Evolutionary conservation across 2,797 vertebrate species (phyloP).

Genomic region (Sebastes itinus): DNA sequence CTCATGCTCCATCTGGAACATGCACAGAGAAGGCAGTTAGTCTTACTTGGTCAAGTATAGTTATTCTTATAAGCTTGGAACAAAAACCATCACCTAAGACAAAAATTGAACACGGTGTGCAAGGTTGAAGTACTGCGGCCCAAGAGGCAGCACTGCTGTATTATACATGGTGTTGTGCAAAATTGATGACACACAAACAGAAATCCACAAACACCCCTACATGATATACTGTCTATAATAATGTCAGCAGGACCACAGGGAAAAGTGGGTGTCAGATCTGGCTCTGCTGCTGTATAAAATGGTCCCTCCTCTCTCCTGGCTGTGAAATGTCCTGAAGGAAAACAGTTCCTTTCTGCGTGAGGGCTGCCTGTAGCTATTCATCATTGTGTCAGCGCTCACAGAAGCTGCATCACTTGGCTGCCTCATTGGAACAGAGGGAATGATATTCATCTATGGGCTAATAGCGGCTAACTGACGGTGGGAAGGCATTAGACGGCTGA

Average conservation of each 20-base stretch:
- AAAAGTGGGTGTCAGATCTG: conserved; percentile 42
- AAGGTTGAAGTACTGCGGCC: not conserved
- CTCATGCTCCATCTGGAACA: conserved; percentile 84
- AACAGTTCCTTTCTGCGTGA: conserved; percentile 65
- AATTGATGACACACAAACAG: conserved; percentile 35
- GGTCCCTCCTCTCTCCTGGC: conserved; percentile 48
- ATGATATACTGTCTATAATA: conserved; percentile 39
- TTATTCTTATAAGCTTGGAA: not conserved
- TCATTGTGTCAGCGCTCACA: conserved; percentile 77
- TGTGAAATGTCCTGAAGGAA: conserved; percentile 70
- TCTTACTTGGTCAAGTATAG: not conserved
- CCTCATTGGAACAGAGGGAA: conserved; percentile 76
- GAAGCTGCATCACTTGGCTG: conserved; percentile 75
- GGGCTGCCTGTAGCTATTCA: conserved; percentile 75
- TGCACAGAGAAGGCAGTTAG: not conserved
- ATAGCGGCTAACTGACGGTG: conserved; percentile 80
- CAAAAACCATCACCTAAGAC: not conserved
- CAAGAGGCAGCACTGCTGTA: not conserved
- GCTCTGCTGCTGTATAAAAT: conserved; percentile 56
- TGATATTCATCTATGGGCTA: conserved; percentile 81
- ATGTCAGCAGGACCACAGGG: conserved; percentile 38
- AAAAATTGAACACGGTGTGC: not conserved
- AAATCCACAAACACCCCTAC: conserved; percentile 15
- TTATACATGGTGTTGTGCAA: conserved; percentile 1
- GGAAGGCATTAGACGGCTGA: conserved; percentile 78